phyloP scores from a whole-genome alignment of 2,113 vertebrate genomes.

The Brachyhypopomus gauderio region DNA sequence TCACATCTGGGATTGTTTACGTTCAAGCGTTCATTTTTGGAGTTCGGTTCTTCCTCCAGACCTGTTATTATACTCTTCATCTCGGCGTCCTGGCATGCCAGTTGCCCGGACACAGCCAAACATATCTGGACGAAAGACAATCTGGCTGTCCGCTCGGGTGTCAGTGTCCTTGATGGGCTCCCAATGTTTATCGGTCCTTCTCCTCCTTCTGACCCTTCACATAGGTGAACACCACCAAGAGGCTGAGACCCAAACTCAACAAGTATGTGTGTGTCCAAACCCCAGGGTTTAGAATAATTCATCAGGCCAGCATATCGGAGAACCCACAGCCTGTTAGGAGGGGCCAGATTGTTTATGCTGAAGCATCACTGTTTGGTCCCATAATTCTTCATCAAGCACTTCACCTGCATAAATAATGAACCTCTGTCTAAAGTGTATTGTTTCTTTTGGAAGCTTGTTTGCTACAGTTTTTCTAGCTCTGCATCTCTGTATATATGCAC shows the following conservation, averaged over 20 bases:
- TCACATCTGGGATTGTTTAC: conserved; percentile 62
- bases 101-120: conserved; percentile 19
- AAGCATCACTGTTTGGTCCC: not conserved
- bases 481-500: too few relatives aligned
- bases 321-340: not conserved
- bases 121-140: not conserved
- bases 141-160: conserved; percentile 5
- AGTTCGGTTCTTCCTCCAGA: conserved; percentile 34
- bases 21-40: conserved; percentile 37
- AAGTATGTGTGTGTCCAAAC: conserved; percentile 46
- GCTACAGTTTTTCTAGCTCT: too few relatives aligned
- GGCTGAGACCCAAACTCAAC: not conserved
- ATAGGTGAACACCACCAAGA: not conserved
- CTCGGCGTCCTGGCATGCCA: conserved; percentile 9
- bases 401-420: too few relatives aligned
- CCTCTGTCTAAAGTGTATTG: too few relatives aligned
- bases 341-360: not conserved
- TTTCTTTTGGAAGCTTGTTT: too few relatives aligned
- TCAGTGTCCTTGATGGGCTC: not conserved
- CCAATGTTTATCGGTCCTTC: not conserved
- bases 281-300: conserved; percentile 25
- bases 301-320: not conserved
- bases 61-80: conserved; percentile 15
- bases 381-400: not conserved
- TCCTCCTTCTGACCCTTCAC: not conserved